phyloP scores from a whole-genome alignment of 2,888 invertebrate species.

The Stomorhina lunata region DNA sequence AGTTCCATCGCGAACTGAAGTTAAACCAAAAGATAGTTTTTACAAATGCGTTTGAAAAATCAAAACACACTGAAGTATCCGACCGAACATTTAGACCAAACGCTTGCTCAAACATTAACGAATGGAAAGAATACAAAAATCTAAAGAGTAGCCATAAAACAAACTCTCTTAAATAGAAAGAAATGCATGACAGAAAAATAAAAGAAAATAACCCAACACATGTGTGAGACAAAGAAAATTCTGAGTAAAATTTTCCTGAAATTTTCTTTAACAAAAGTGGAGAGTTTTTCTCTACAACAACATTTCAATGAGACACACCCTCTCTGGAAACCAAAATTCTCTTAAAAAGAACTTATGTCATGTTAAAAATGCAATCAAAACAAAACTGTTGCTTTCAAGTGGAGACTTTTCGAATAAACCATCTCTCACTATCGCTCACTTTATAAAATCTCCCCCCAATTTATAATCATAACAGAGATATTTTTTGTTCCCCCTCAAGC shows the following conservation, averaged over 20 bases:
- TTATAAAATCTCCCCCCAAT: background rate
- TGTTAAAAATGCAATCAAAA: conserved; percentile 37
- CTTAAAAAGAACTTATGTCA: conserved; percentile 1
- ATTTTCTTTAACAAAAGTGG: conserved; percentile 17
- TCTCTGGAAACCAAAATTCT: conserved; percentile 6
- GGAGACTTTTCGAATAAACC: conserved; percentile 44
- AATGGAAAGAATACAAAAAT: conserved; percentile 31
- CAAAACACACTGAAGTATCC: conserved; percentile 52
- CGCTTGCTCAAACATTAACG: background rate
- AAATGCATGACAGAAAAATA: background rate
- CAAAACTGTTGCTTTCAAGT: conserved; percentile 63
- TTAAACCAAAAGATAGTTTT: conserved; percentile 54
- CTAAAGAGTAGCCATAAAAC: background rate
- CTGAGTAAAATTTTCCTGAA: background rate
- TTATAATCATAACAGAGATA: conserved; percentile 19
- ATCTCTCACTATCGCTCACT: background rate
- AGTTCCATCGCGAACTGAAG: conserved; percentile 78
- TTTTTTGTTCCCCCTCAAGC: background rate
- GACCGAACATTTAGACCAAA: background rate
- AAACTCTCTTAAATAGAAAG: conserved; percentile 11
- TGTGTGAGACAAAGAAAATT: conserved; percentile 47
- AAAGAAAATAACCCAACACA: conserved; percentile 33
- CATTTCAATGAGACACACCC: conserved; percentile 50
- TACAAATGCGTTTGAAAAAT: conserved; percentile 46
- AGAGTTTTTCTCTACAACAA: conserved; percentile 38